A percentile compares a stretch with the other conserved stretches of the same genome.
Conservation (phyloP, 2,797 vertebrate genomes). For the Champsocephalus gunnari region DNA sequence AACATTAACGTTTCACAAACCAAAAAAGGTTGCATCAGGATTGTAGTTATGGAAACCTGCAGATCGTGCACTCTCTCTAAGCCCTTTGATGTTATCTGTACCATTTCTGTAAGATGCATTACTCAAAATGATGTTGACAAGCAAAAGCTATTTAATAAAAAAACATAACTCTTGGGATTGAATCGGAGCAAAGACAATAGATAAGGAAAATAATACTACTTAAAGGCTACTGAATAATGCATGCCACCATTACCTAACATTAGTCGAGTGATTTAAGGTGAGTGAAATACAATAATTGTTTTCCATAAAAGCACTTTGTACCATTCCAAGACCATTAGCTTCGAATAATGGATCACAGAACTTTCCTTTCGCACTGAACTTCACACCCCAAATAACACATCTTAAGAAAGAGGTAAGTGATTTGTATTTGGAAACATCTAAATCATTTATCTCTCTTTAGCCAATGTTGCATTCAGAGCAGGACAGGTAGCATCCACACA, state of each 20-base stretch:
- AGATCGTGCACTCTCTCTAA: background rate
- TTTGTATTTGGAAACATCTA: conserved; percentile 60
- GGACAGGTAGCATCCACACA: conserved; percentile 16
- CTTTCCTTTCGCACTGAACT: conserved; percentile 53
- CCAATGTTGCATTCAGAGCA: conserved; percentile 31
- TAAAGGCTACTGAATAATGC: conserved; percentile 57
- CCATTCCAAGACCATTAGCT: conserved; percentile 61
- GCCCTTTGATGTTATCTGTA: background rate
- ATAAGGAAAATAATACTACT: conserved; percentile 14
- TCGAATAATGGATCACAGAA: conserved; percentile 63
- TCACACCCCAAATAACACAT: conserved; percentile 50
- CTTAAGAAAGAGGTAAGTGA: conserved; percentile 40
- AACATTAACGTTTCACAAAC: conserved; percentile 26
- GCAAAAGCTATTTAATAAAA: conserved; percentile 3
- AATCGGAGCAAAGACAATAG: conserved; percentile 13
- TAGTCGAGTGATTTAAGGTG: conserved; percentile 53
- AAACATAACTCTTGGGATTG: conserved; percentile 13
- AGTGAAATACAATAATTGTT: conserved; percentile 56
- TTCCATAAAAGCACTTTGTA: conserved; percentile 56
- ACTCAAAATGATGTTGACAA: conserved; percentile 4
- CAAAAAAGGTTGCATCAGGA: background rate
- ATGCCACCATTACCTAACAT: conserved; percentile 47
- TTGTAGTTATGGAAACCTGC: background rate
- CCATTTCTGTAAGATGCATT: background rate
- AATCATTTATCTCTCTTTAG: conserved; percentile 63